Conservation (phyloP, 2,113 vertebrate species). For the Melierax canorus region DNA sequence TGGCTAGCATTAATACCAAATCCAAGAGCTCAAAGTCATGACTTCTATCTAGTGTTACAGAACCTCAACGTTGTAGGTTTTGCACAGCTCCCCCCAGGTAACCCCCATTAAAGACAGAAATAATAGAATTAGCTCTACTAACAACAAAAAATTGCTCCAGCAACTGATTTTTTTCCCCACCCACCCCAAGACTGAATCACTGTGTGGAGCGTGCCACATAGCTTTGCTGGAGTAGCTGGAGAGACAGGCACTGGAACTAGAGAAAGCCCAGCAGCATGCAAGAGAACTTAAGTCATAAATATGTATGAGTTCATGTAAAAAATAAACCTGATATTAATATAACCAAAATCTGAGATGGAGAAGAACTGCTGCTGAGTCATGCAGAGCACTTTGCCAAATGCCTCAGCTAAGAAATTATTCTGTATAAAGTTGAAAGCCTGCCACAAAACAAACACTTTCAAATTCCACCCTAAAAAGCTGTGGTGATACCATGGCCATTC, state of each 20-base stretch:
- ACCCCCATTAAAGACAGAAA: not conserved
- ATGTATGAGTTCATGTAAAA: slow-evolving; percentile 5
- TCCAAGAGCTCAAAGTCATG: not conserved
- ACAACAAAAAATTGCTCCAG: not conserved
- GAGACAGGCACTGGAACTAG: not conserved
- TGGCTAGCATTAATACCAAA: not conserved
- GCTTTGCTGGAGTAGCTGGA: not conserved
- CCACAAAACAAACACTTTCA: slow-evolving; percentile 7
- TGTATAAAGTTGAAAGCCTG: not conserved
- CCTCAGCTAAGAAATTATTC: not conserved
- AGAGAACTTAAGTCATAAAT: not conserved
- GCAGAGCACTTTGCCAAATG: not conserved
- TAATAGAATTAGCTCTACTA: not conserved
- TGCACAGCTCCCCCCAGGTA: not conserved
- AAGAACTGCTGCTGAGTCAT: slow-evolving; percentile 30
- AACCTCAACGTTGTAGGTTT: not conserved
- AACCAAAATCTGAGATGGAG: not conserved
- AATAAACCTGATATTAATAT: slow-evolving; percentile 35
- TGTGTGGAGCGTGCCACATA: not conserved
- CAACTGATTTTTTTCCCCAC: not conserved
- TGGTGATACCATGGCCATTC: not conserved
- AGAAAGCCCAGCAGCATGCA: not conserved
- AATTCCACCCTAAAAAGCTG: not conserved
- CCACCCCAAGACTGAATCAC: not conserved
- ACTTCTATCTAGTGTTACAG: not conserved